Conservation (phyloP, 2,113 vertebrate species). For the Limnothrissa miodon region DNA sequence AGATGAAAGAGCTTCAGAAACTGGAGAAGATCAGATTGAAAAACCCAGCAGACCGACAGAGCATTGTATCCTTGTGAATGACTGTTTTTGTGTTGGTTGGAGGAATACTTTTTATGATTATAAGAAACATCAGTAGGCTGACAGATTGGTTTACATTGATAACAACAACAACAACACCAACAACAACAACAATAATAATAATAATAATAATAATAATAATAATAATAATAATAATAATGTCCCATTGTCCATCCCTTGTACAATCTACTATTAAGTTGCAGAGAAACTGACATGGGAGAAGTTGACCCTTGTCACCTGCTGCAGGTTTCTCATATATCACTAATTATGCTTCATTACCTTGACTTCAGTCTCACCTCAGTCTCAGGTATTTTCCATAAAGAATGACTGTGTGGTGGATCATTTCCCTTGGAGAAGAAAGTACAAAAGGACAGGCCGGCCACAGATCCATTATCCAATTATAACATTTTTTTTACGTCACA, state of each 20-base stretch:
- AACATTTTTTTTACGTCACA: background rate
- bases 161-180: no score
- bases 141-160: background rate
- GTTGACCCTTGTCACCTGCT: background rate
- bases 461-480: background rate
- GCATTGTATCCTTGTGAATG: conserved; percentile 76
- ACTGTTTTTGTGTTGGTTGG: background rate
- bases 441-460: background rate
- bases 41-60: conserved; percentile 72
- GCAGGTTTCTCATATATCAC: background rate
- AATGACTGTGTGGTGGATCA: background rate
- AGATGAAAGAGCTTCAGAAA: conserved; percentile 79
- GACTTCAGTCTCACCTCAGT: conserved; percentile 65
- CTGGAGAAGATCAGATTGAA: conserved; percentile 73
- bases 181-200: no score
- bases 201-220: no score
- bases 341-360: conserved; percentile 57
- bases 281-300: background rate
- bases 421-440: background rate
- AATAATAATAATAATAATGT: no score
- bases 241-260: no score
- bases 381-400: conserved; percentile 73
- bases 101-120: background rate
- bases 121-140: background rate
- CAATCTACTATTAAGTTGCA: background rate